Percentiles rank a stretch among this genome's conserved stretches.
Conservation (phyloP, 1,140 invertebrate species). For the Cydia amplana region DNA sequence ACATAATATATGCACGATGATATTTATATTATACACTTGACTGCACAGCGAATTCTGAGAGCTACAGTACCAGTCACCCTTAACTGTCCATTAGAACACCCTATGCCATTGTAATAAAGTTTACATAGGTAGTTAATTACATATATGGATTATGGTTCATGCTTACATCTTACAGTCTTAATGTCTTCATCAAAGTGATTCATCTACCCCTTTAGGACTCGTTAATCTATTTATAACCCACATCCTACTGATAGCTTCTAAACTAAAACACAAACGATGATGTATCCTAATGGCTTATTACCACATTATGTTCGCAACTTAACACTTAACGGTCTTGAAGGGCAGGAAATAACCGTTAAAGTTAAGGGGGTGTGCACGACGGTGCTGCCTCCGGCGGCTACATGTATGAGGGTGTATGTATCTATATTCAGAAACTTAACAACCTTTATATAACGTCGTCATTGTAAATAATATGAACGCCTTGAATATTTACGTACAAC, state of each 20-base stretch:
- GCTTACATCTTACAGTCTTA: neutral
- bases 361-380: neutral
- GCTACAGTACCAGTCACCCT: no score
- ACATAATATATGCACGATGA: no score
- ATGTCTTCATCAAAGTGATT: neutral
- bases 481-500: no score
- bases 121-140: neutral
- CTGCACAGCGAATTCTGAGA: no score
- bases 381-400: neutral
- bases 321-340: conserved; percentile 16
- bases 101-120: no score
- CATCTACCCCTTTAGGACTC: neutral
- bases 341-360: neutral
- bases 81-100: no score
- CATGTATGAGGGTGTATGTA: neutral
- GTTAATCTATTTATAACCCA: conserved; percentile 4
- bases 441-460: no score
- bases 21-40: no score
- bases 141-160: neutral
- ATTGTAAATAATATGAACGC: no score
- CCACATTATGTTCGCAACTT: conserved; percentile 14
- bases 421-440: no score
- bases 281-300: conserved; percentile 12
- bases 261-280: conserved; percentile 14
- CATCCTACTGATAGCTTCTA: conserved; percentile 7